Evolutionary conservation across 1,140 invertebrate species (phyloP).

Genomic region (Hermatobates lingyangjiaoensis): DNA sequence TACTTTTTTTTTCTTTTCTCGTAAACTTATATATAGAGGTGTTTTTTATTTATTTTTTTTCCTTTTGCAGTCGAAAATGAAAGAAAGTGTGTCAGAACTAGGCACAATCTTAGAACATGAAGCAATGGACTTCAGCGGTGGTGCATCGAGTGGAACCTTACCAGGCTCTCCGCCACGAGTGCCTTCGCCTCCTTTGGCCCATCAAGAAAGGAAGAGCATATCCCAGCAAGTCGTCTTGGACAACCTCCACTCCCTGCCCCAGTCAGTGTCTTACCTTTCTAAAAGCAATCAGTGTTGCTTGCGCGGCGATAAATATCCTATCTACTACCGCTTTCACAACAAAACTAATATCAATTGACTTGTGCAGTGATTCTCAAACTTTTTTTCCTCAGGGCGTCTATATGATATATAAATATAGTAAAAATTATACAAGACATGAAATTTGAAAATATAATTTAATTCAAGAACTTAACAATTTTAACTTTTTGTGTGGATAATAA

Average conservation of each 20-base stretch:
- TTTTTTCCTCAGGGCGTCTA: too few relatives aligned
- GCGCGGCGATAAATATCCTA: not conserved
- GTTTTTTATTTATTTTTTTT: slow-evolving; percentile 11
- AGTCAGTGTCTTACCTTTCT: not conserved
- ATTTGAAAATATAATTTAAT: not conserved
- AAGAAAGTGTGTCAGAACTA: slow-evolving; percentile 52
- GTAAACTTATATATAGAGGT: not conserved
- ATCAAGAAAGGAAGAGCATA: slow-evolving; percentile 5
- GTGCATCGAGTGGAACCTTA: slow-evolving; percentile 17
- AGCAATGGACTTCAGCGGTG: slow-evolving; percentile 63
- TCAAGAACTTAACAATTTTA: too few relatives aligned
- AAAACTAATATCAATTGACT: not conserved
- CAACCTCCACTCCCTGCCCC: slow-evolving; percentile 8
- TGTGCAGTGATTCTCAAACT: not conserved
- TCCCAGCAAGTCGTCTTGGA: not conserved
- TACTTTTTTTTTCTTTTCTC: not conserved
- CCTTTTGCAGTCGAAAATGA: slow-evolving; percentile 34
- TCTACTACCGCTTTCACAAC: not conserved
- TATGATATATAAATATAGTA: not conserved
- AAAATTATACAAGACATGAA: not conserved
- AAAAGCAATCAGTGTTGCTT: not conserved
- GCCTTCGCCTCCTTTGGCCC: slow-evolving; percentile 7
- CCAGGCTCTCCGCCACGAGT: slow-evolving; percentile 3
- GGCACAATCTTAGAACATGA: slow-evolving; percentile 87
- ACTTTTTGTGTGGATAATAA: too few relatives aligned